Conservation (phyloP, 2,888 invertebrate genomes). For the Apodemia hepburni region DNA sequence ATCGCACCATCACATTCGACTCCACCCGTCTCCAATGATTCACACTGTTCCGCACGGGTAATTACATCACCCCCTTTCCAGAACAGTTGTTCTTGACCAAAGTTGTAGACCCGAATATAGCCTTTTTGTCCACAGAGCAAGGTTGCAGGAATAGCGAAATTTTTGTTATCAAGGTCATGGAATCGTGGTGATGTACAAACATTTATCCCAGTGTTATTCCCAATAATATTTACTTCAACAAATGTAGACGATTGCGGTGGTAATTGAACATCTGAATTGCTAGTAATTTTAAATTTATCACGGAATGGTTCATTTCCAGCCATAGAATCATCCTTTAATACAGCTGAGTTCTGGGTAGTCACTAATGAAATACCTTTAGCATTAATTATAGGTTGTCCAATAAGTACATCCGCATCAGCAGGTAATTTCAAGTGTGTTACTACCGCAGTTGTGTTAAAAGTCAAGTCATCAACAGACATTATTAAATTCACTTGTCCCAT, state of each 20-base stretch:
- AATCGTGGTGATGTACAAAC: conserved; percentile 18
- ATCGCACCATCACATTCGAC: too few relatives aligned
- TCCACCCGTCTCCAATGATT: too few relatives aligned
- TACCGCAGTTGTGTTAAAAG: conserved; percentile 10
- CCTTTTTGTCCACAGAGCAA: conserved; percentile 7
- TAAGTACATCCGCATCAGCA: conserved; percentile 31
- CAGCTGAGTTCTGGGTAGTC: neutral
- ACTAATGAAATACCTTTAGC: conserved; percentile 24
- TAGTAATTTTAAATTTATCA: neutral
- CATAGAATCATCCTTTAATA: neutral
- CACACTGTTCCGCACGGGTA: conserved; percentile 26
- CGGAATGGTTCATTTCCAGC: too few relatives aligned
- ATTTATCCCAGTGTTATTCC: conserved; percentile 11
- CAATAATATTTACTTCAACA: conserved; percentile 11
- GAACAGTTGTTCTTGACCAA: neutral
- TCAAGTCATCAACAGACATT: conserved; percentile 28
- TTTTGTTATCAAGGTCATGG: conserved; percentile 14
- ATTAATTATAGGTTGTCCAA: conserved; percentile 36
- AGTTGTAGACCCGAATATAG: conserved; percentile 3
- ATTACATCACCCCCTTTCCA: conserved; percentile 22
- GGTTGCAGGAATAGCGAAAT: neutral
- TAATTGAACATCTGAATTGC: neutral
- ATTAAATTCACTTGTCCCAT: conserved; percentile 31
- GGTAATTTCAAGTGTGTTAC: conserved; percentile 24
- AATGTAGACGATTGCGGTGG: neutral